These are phyloP conservation scores for Premnoplex brunnescens DNA, from an alignment of 2,797 vertebrate genomes.

Conservation along the genomic window DNA sequence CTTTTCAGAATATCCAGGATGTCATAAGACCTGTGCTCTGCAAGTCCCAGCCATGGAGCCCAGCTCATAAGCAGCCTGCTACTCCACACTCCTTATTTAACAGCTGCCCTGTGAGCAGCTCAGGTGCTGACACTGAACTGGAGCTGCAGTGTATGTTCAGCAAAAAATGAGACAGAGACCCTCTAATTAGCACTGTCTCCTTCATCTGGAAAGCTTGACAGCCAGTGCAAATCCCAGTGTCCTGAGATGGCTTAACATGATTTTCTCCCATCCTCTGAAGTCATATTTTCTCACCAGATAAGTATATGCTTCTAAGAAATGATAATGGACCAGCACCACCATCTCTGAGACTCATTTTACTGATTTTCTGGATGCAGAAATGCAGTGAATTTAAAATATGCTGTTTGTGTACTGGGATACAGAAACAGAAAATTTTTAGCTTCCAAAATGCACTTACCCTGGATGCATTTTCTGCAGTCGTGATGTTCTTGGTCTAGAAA, in stretches of 20 bases:
- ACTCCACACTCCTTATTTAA: background rate
- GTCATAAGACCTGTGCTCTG: background rate
- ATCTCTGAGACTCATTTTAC: background rate
- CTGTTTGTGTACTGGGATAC: background rate
- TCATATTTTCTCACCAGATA: background rate
- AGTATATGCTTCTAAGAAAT: background rate
- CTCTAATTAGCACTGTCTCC: background rate
- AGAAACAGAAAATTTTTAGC: background rate
- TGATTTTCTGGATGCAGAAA: background rate
- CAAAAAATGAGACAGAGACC: background rate
- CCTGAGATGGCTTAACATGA: background rate
- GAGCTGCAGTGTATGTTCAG: background rate
- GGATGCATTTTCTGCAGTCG: background rate
- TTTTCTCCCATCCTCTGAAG: background rate
- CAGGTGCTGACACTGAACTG: background rate
- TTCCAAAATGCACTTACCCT: background rate
- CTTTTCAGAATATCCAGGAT: rapidly evolving
- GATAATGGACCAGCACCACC: background rate
- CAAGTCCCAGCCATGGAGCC: background rate
- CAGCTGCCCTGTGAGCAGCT: background rate
- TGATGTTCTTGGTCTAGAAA: background rate
- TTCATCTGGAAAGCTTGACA: background rate
- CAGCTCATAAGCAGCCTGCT: background rate
- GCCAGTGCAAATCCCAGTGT: background rate
- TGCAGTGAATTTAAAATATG: background rate